Conservation (phyloP, 2,888 invertebrate species). For the Rhingia campestris region DNA sequence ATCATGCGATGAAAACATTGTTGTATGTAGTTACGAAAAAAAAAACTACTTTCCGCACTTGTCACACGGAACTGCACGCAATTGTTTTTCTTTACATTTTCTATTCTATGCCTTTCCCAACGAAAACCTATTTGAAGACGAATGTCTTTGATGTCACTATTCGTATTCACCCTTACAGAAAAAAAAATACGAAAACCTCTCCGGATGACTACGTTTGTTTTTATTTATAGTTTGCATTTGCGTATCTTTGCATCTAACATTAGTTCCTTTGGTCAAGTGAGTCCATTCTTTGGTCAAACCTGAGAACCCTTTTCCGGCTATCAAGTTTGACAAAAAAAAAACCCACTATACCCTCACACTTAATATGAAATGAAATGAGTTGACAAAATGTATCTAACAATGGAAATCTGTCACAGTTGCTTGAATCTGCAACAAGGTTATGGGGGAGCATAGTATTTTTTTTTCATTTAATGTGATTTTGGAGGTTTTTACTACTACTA, state of each 20-base stretch:
- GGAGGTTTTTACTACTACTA: conserved; percentile 17
- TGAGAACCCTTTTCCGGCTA: conserved; percentile 33
- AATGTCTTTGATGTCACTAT: conserved; percentile 24
- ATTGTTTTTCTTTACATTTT: conserved; percentile 45
- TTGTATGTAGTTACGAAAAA: conserved; percentile 20
- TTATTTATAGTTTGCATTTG: conserved; percentile 57
- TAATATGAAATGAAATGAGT: conserved; percentile 55
- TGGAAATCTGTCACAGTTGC: conserved; percentile 70
- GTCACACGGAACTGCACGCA: conserved; percentile 73
- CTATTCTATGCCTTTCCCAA: conserved; percentile 37
- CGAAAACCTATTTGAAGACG: conserved; percentile 32
- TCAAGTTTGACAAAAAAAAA: conserved; percentile 29
- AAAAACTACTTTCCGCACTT: conserved; percentile 67
- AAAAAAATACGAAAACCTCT: conserved; percentile 9
- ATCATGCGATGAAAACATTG: conserved; percentile 67
- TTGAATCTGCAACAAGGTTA: conserved; percentile 34
- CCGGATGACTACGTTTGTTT: conserved; percentile 69
- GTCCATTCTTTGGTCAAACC: conserved; percentile 22
- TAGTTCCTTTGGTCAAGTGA: conserved; percentile 54
- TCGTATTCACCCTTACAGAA: conserved; percentile 38
- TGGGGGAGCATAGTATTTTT: background rate
- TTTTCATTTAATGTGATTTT: conserved; percentile 49
- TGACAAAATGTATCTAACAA: conserved; percentile 71
- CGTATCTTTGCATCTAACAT: conserved; percentile 61
- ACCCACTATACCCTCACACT: background rate